Percentiles rank a stretch among this genome's conserved stretches.
These are phyloP conservation scores for Lithobates pipiens DNA, from an alignment of 2,797 vertebrate species.

Conservation along the genomic window DNA sequence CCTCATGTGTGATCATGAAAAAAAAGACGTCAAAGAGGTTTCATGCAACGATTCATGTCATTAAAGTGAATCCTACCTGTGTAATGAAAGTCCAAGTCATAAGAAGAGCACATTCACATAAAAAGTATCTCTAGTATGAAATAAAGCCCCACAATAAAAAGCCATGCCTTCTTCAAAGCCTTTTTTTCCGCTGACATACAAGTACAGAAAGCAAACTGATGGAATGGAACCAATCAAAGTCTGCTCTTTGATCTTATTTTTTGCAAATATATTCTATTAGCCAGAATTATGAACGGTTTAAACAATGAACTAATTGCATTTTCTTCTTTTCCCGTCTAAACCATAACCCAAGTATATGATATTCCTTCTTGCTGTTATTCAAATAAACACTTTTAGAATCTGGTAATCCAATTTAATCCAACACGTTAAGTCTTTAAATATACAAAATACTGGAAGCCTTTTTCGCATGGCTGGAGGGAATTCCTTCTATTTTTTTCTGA, in stretches of 20 bases:
- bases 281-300: neutral
- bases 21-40: no score
- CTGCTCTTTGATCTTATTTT: no score
- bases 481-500: slow-evolving; percentile 6
- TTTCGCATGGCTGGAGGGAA: neutral
- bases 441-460: slow-evolving; percentile 18
- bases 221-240: neutral
- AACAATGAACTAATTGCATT: slow-evolving; percentile 10
- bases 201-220: neutral
- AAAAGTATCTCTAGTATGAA: no score
- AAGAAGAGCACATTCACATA: no score
- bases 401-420: slow-evolving; percentile 33
- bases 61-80: no score
- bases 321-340: neutral
- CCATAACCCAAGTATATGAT: neutral
- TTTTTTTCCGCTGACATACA: no score
- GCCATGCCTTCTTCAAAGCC: no score
- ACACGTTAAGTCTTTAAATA: slow-evolving; percentile 14
- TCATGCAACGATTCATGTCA: no score
- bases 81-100: no score
- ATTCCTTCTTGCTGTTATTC: slow-evolving; percentile 6
- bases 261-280: no score
- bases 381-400: slow-evolving; percentile 3
- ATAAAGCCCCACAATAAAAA: no score
- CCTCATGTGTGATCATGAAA: no score